phyloP scores from a whole-genome alignment of 2,113 vertebrate genomes.

The Oreochromis aureus region DNA sequence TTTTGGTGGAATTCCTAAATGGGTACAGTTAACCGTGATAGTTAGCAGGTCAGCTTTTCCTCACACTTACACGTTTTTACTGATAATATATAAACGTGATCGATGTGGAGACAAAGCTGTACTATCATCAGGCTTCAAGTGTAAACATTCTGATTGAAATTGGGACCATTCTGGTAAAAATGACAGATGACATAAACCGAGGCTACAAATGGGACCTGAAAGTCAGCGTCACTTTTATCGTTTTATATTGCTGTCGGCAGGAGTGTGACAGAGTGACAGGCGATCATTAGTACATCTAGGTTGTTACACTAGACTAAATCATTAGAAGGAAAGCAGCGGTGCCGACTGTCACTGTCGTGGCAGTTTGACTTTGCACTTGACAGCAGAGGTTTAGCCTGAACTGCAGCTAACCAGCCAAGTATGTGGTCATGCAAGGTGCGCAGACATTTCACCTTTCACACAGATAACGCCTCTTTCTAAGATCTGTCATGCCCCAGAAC shows the following conservation, averaged over 20 bases:
- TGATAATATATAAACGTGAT: accelerated
- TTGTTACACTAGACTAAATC: accelerated
- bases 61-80: accelerated
- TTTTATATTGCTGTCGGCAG: neutral
- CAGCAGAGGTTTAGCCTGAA: neutral
- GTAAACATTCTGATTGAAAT: neutral
- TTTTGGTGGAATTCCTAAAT: neutral
- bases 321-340: accelerated
- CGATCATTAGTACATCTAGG: neutral
- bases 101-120: neutral
- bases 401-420: neutral
- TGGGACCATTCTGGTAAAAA: accelerated
- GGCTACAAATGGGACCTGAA: neutral
- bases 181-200: accelerated
- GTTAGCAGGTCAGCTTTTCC: neutral
- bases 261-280: accelerated
- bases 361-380: slow-evolving; percentile 16
- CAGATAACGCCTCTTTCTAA: neutral
- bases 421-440: neutral
- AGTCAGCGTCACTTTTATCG: neutral
- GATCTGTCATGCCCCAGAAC: neutral
- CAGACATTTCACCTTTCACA: slow-evolving; percentile 1
- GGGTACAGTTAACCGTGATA: accelerated
- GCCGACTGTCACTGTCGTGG: neutral
- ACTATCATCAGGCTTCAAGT: neutral